Base-by-base conservation (phyloP, 2,113 vertebrate species). In the Semicossyphus pulcher region DNA sequence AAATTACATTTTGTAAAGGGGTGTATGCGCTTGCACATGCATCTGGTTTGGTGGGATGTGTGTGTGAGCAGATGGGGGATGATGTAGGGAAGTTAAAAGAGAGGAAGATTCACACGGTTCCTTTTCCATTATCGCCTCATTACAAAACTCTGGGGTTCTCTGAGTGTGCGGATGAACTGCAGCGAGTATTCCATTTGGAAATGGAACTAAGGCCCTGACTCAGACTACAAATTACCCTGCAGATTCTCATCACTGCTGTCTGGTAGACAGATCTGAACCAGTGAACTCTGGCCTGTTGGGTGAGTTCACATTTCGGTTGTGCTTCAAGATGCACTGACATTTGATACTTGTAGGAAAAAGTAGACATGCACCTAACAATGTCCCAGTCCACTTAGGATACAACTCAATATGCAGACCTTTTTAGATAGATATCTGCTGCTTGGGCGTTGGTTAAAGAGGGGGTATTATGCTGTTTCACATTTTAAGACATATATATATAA, bases 71-170 rank as follows among this genome's bases (percentile, higher is more conserved):
- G 51, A 67, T 45, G 18, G 1, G 28, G 37, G 47, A 12, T 56
- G 29, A 14, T 28, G n/a, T 25, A 31, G 25, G 12, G 25, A 10
- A 10, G 54, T 72, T 67, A 60, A 75, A 76, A 53, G 67, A 76
- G 36, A 39, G 31, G 20, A 65, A 76, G 52, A 87, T 85, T 61
- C 76, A 83, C 36, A 29, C 5, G 2, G 47, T 68, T 86, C 72
- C 49, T 68, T 87, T 81, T 76, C 80, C 62, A 79, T 89, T 86
- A 88, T 80, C 29, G 29, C 81, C 77, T 87, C 63, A 80, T 89
- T 89, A 87, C 59, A 74, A 78, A 81, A 76, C 59, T 66, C 61
- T 42, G 56, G 36, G 64, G 34, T 70, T 78, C 70, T 73, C 72
- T n/a, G 77, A 74, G 54, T 71, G 41, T 66, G 47, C 20, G 41